Evolutionary conservation across 2,113 vertebrate species (phyloP).

Genomic region (Callospermophilus lateralis): DNA sequence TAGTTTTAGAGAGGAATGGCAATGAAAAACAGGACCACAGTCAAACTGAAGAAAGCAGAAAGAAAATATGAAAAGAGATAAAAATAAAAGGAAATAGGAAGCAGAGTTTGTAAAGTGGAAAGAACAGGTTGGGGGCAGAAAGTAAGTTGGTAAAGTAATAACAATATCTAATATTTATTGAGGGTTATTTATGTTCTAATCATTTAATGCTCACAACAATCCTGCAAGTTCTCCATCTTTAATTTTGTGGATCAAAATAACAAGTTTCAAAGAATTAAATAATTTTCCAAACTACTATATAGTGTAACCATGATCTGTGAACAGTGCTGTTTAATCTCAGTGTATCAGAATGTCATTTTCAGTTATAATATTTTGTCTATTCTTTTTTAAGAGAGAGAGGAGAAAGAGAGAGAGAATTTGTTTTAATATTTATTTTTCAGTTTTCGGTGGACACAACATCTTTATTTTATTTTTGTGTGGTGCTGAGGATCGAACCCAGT

Average conservation of each 20-base stretch:
- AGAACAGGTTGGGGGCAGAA: neutral
- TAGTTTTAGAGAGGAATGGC: neutral
- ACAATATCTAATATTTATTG: neutral
- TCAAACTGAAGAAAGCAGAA: neutral
- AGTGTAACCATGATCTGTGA: neutral
- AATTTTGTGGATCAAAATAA: neutral
- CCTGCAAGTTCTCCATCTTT: neutral
- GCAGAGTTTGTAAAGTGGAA: neutral
- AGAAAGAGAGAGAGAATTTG: too few species aligned
- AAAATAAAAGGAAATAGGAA: neutral
- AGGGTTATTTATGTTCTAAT: neutral
- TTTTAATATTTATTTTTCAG: too few species aligned
- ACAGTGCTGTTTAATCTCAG: neutral
- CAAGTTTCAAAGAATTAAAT: neutral
- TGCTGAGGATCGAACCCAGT: too few species aligned
- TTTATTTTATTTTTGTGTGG: too few species aligned
- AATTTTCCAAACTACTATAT: neutral
- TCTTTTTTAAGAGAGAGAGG: too few species aligned
- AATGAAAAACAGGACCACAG: neutral
- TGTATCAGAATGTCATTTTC: neutral
- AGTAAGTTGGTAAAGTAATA: neutral
- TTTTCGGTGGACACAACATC: too few species aligned
- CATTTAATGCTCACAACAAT: neutral
- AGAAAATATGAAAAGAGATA: neutral
- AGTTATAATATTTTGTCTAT: too few species aligned